phyloP scores from a whole-genome alignment of 2,113 vertebrate genomes.

The Elgaria multicarinata region DNA sequence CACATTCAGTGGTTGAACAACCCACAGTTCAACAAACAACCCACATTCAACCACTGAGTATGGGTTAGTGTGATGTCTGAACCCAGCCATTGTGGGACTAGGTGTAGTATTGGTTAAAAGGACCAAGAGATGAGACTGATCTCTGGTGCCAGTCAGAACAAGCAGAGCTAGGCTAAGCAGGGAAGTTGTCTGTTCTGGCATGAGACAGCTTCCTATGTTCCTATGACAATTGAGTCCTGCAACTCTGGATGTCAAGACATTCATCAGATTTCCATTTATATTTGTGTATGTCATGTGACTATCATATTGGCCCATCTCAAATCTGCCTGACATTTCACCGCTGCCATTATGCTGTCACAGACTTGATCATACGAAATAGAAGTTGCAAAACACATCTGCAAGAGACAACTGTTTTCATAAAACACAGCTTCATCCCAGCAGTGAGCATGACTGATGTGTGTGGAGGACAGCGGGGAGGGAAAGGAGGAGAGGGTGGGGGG shows the following conservation, averaged over 20 bases:
- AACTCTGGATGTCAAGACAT: background rate
- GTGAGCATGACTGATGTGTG: slow-evolving; percentile 24
- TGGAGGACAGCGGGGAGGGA: slow-evolving; percentile 9
- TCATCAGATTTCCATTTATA: background rate
- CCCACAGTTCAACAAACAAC: too few species aligned
- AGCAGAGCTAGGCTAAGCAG: background rate
- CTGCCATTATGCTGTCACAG: slow-evolving; percentile 39
- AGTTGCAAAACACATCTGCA: slow-evolving; percentile 35
- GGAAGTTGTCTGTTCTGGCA: background rate
- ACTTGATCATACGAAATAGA: background rate
- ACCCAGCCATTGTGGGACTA: background rate
- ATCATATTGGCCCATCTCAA: slow-evolving; percentile 16
- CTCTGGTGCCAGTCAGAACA: background rate
- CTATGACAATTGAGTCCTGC: background rate
- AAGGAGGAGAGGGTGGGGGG: background rate
- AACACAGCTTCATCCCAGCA: background rate
- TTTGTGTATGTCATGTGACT: slow-evolving; percentile 1
- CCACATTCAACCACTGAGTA: too few species aligned
- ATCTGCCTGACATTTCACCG: slow-evolving; percentile 44
- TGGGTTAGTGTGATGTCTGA: background rate
- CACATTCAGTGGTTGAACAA: too few species aligned
- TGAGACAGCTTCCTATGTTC: background rate
- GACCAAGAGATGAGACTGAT: background rate
- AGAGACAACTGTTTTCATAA: background rate
- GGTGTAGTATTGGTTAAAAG: background rate